Evolutionary conservation across 2,113 vertebrate species (phyloP).

Genomic region (Muntiacus muntjak): DNA sequence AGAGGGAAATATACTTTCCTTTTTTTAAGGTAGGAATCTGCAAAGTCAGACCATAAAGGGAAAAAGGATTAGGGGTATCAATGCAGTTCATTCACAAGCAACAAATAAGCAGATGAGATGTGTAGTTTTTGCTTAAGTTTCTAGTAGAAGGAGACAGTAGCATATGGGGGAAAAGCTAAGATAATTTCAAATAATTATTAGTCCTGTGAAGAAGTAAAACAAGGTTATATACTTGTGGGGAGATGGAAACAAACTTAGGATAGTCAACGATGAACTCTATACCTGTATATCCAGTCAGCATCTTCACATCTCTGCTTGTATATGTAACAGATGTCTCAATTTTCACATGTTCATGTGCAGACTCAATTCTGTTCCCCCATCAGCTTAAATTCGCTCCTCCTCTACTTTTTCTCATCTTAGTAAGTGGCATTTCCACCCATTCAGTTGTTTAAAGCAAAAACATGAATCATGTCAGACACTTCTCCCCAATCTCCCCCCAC

Average conservation of each 20-base stretch:
- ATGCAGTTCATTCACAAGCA: background rate
- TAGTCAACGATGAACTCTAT: background rate
- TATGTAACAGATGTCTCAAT: background rate
- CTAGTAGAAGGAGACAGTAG: background rate
- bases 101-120: background rate
- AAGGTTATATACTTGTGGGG: background rate
- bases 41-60: background rate
- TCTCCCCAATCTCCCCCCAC: accelerated
- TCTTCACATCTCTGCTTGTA: background rate
- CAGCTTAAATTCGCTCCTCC: no score
- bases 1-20: background rate
- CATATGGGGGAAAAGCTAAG: background rate
- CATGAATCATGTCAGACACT: no score
- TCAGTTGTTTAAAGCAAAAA: no score
- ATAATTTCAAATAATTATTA: background rate
- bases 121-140: background rate
- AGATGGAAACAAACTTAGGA: background rate
- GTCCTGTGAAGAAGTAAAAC: background rate
- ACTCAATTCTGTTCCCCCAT: background rate
- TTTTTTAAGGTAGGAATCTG: background rate
- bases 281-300: background rate
- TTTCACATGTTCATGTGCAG: background rate
- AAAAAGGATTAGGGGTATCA: background rate
- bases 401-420: no score
- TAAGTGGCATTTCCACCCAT: no score